Evolutionary conservation across 2,888 invertebrate species (phyloP).

Genomic region (Scrobipalpa atriplicella): DNA sequence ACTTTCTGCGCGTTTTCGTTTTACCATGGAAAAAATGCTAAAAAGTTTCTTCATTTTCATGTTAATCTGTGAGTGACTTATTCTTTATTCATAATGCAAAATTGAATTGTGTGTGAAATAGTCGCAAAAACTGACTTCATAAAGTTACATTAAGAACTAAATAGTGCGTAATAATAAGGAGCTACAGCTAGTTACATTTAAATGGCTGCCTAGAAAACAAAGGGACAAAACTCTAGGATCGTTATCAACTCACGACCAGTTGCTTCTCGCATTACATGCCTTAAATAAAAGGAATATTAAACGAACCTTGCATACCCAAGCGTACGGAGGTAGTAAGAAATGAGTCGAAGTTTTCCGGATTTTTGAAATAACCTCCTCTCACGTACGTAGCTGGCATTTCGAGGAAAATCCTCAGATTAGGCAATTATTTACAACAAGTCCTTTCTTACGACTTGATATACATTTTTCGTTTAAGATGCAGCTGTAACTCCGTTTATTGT

Average conservation of each 20-base stretch:
- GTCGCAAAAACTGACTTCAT: too few species aligned
- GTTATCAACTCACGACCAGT: conserved; percentile 49
- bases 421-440: neutral
- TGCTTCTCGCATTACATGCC: conserved; percentile 27
- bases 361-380: conserved; percentile 1
- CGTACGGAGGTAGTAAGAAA: neutral
- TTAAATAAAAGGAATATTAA: conserved; percentile 21
- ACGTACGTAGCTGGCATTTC: neutral
- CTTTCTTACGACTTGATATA: neutral
- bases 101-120: too few species aligned
- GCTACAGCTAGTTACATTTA: neutral
- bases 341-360: conserved; percentile 5
- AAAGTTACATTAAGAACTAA: too few species aligned
- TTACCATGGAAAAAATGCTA: too few species aligned
- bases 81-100: too few species aligned
- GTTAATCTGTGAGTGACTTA: too few species aligned
- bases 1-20: too few species aligned
- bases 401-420: neutral
- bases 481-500: conserved; percentile 1
- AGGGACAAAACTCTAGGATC: conserved; percentile 37
- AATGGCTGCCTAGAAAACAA: conserved; percentile 36
- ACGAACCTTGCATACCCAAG: conserved; percentile 11
- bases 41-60: too few species aligned
- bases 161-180: conserved; percentile 14
- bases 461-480: conserved; percentile 1